A percentile compares a stretch with the other conserved stretches of the same genome.
Conservation (phyloP, 2,113 vertebrate genomes). For the Zootoca vivipara region DNA sequence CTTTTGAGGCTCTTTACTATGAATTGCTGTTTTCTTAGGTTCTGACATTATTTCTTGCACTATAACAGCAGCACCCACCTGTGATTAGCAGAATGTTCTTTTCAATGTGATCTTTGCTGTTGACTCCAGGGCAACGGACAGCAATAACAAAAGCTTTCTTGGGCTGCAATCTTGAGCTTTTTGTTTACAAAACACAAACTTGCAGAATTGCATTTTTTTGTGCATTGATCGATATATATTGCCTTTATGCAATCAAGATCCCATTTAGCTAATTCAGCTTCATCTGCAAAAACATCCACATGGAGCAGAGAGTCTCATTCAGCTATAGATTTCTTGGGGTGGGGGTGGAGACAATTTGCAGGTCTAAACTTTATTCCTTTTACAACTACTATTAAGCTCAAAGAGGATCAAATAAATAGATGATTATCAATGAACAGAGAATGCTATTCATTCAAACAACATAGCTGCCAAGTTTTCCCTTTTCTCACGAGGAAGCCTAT, state of each 20-base stretch:
- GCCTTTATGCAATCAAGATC: neutral
- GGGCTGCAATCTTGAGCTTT: neutral
- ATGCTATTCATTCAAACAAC: constrained; percentile 41
- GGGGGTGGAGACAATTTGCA: neutral
- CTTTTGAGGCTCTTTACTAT: neutral
- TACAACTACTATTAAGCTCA: neutral
- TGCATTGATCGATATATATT: neutral
- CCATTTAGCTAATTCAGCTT: constrained; percentile 1
- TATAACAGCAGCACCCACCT: neutral
- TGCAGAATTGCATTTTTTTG: constrained; percentile 1
- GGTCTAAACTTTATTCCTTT: constrained; percentile 7
- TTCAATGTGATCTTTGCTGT: neutral
- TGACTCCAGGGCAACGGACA: neutral
- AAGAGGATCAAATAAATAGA: neutral
- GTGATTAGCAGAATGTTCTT: neutral
- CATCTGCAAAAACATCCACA: constrained; percentile 7
- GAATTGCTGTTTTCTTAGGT: neutral
- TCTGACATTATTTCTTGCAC: neutral
- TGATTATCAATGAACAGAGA: constrained; percentile 28
- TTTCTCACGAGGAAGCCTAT: no score
- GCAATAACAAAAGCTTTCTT: neutral
- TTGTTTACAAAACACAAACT: constrained; percentile 1
- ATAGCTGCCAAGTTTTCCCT: no score
- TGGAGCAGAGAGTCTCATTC: neutral
- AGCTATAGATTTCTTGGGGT: neutral